A percentile compares a stretch with the other conserved stretches of the same genome.
Evolutionary conservation across 1,140 invertebrate species (phyloP).

Genomic region (Penaeus japonicus): DNA sequence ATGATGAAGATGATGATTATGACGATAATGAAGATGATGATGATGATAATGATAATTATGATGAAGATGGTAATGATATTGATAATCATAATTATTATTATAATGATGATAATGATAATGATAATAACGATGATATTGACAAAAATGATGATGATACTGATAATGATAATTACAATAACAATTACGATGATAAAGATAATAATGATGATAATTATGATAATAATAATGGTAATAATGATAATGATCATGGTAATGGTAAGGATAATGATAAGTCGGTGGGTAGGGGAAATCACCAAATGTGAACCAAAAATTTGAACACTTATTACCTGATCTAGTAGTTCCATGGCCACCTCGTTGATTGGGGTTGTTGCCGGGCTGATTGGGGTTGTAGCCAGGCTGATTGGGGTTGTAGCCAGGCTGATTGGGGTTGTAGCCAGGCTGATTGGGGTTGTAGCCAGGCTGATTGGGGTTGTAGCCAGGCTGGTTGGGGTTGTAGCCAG

Average conservation of each 20-base stretch:
- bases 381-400: constrained; percentile 50
- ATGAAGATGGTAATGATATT: background rate
- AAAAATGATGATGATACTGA: background rate
- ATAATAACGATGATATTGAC: background rate
- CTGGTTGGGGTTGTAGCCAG: constrained; percentile 27
- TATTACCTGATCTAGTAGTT: background rate
- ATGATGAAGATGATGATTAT: background rate
- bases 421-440: constrained; percentile 54
- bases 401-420: constrained; percentile 48
- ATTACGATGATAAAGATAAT: too few species aligned
- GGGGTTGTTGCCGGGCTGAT: constrained; percentile 39
- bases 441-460: constrained; percentile 51
- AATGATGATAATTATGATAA: too few species aligned
- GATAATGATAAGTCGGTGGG: too few species aligned
- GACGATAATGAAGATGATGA: background rate
- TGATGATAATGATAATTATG: background rate
- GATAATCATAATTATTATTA: background rate
- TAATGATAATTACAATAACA: too few species aligned
- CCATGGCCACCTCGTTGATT: background rate
- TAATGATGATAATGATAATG: background rate
- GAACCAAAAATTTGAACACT: too few species aligned
- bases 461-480: constrained; percentile 40
- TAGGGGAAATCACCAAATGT: too few species aligned
- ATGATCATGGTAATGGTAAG: too few species aligned
- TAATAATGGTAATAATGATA: too few species aligned